Percentiles rank a stretch among this genome's conserved stretches.
These are phyloP conservation scores for Acanthurus lineatus DNA, from an alignment of 2,797 vertebrate genomes.

Conservation along the genomic window DNA sequence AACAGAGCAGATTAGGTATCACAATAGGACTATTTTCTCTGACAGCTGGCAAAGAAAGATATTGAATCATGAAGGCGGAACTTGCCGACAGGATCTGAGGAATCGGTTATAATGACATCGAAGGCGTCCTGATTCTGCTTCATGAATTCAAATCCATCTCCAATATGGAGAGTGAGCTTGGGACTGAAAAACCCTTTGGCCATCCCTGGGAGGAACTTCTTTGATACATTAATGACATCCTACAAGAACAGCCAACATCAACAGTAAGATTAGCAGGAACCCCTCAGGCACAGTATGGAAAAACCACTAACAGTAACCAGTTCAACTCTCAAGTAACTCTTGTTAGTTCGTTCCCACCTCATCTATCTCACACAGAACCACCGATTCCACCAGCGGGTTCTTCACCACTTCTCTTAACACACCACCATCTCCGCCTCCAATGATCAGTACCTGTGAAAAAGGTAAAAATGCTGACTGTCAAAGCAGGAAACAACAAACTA, in stretches of 20 bases:
- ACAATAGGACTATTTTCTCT: not conserved
- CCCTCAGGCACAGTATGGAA: not conserved
- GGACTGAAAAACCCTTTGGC: constrained; percentile 95
- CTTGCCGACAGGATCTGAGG: constrained; percentile 98
- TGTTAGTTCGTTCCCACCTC: constrained; percentile 86
- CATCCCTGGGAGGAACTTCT: constrained; percentile 97
- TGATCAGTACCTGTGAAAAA: constrained; percentile 91
- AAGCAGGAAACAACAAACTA: not conserved
- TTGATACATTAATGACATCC: constrained; percentile 97
- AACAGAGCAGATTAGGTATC: not conserved
- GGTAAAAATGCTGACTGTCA: accelerated
- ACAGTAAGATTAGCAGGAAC: not conserved
- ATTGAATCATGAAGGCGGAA: not conserved
- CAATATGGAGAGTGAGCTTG: constrained; percentile 94
- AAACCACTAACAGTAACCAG: too few relatives aligned
- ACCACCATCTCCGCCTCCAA: constrained; percentile 95
- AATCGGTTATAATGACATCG: constrained; percentile 97
- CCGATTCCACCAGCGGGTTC: constrained; percentile 92
- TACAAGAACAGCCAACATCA: constrained; percentile 65
- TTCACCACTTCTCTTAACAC: constrained; percentile 97
- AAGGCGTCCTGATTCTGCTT: constrained; percentile 98
- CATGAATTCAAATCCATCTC: constrained; percentile 99
- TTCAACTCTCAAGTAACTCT: too few relatives aligned
- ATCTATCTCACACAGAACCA: constrained; percentile 96
- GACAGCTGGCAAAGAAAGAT: not conserved